Base-by-base conservation (phyloP, 1,140 invertebrate genomes). In the Aphis craccivora region DNA sequence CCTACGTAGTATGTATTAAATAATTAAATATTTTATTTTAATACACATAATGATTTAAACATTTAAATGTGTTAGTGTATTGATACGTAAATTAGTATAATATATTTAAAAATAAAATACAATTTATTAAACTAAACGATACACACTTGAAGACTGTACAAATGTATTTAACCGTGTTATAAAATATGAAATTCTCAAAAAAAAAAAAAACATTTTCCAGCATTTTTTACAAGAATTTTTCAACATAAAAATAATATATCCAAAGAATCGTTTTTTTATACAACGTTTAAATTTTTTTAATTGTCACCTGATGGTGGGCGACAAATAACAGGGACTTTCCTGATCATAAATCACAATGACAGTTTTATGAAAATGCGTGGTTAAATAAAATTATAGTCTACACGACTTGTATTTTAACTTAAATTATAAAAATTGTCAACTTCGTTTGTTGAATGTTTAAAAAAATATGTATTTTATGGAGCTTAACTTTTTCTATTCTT, bases 351-450 rank as follows among this genome's bases (percentile, higher is more conserved):
- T 90, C 53, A 90, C 37, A 90, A n/a, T 90, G 89, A 90, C 53
- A 90, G 89, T 90, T 90, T 90, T 90, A 90, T 60, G 89, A 60
- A 90, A 90, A 60, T 3, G 23, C 87, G 35, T 60, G 37, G 43
- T 90, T 18, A 90, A 48, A 90, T 60, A 90, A 90, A 90, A 90
- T 90, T 43, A 60, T 60, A 14, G 25, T 60, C 23, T 60, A 90
- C 23, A 40, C 8, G 88, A 90, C 22, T 60, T 67, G 60, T 67
- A n/a, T 67, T 90, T 55, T 35, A 51, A 88, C 45, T 48, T 51
- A 88, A 48, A 88, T 88, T 51, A 48, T 35, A n/a, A 88, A 60
- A 67, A 67, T 67, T 30, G 9, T 83, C 8, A 83, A 83, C 37
- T 37, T 23, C 22, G 11, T 67, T 67, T 67, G 9, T 67, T 30